Conservation (phyloP, 2,113 vertebrate species). For the Puntigrus tetrazona region DNA sequence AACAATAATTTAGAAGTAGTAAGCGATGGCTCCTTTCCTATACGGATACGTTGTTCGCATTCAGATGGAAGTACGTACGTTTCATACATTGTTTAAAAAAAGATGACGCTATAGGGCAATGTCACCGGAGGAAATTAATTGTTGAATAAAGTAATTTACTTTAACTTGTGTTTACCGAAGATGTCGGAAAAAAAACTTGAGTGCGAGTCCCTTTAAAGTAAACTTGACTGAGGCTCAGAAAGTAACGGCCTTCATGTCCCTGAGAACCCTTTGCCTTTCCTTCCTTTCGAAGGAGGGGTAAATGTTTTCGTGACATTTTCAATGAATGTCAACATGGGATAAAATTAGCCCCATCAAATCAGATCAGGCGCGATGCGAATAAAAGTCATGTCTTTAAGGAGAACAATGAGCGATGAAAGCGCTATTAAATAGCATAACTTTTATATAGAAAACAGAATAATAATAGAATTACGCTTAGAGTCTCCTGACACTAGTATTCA, state of each 20-base stretch:
- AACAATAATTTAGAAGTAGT: too few relatives aligned
- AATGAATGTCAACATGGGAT: not conserved
- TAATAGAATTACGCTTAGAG: not conserved
- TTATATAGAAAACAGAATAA: not conserved
- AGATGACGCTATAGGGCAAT: too few relatives aligned
- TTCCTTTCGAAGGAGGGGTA: conserved; percentile 6
- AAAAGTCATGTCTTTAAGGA: not conserved
- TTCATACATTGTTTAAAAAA: too few relatives aligned
- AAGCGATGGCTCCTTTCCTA: too few relatives aligned
- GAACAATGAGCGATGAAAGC: not conserved
- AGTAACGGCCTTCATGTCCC: not conserved
- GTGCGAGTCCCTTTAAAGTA: too few relatives aligned
- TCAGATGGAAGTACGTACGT: too few relatives aligned
- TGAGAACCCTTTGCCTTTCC: not conserved
- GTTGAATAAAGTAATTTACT: too few relatives aligned
- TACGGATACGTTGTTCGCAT: too few relatives aligned
- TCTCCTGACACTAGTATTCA: not conserved
- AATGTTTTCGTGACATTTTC: conserved; percentile 9
- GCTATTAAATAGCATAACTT: not conserved
- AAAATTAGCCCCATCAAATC: not conserved
- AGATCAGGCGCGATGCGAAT: not conserved
- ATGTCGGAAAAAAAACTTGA: too few relatives aligned
- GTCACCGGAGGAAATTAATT: too few relatives aligned
- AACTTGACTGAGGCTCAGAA: too few relatives aligned
- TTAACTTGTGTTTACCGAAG: too few relatives aligned